These are phyloP conservation scores for Danio aesculapii DNA, from an alignment of 2,797 vertebrate genomes.

Conservation along the genomic window DNA sequence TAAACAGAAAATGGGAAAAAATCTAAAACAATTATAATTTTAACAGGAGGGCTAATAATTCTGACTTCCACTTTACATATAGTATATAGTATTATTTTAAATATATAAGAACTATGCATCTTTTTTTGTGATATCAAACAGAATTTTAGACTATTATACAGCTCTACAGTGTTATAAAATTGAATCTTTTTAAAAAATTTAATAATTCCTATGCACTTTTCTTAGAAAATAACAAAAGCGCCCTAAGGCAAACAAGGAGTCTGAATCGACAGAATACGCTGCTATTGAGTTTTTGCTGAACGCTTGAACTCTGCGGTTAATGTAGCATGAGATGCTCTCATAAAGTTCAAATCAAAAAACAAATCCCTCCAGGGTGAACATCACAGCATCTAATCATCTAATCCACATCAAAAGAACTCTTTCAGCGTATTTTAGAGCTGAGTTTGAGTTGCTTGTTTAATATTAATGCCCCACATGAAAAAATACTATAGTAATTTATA, in stretches of 20 bases:
- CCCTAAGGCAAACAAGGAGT: conserved; percentile 18
- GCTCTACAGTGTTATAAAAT: conserved; percentile 11
- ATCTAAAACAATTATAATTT: no score
- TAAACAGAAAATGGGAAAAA: no score
- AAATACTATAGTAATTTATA: no score
- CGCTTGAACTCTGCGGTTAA: conserved; percentile 4
- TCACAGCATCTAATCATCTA: conserved; percentile 5
- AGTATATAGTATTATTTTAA: not conserved
- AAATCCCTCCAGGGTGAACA: conserved; percentile 16
- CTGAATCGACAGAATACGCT: conserved; percentile 12
- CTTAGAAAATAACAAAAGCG: conserved; percentile 43
- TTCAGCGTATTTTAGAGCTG: conserved; percentile 7
- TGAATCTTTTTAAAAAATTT: conserved; percentile 7
- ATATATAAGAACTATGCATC: conserved; percentile 37
- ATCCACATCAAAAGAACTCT: conserved; percentile 5
- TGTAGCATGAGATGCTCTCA: conserved; percentile 38
- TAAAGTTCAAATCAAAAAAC: conserved; percentile 33
- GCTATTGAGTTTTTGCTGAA: conserved; percentile 29
- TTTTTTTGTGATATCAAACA: conserved; percentile 50
- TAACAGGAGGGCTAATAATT: no score
- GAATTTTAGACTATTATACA: conserved; percentile 26
- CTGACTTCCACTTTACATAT: no score
- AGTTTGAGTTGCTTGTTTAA: conserved; percentile 1
- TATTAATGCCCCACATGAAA: no score
- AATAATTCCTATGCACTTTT: conserved; percentile 22